Evolutionary conservation across 1,140 invertebrate genomes (phyloP), one percentile per base, ranked within the genome.

Genomic region (Bombus polaris): DNA sequence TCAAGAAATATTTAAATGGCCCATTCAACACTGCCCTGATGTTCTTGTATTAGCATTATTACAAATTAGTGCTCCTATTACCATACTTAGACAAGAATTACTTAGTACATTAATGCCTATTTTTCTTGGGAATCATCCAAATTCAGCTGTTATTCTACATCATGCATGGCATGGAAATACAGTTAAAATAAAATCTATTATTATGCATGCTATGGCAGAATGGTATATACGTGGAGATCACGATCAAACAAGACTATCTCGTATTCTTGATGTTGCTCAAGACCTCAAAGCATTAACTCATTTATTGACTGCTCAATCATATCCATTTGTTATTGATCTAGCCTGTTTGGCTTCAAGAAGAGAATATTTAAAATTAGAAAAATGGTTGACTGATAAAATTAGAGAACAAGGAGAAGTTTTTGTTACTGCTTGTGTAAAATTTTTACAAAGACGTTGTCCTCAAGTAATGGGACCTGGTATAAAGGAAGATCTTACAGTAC

Each of bases 321-420:
- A 99, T 95, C 97, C 98, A 32, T 99, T 99, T 96, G 98, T 99
- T 8, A 99, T 99, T 90, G 99, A 99, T 95, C 95, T 99, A 76
- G 99, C 99, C 0, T 99, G 99, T 95, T 95, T 99, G 68, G 99
- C 99, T 0, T 99, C 99, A 0, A 95, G 99, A 83, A 95, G 99
- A 79, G 99, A 99, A 94, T 99, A 99, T 95, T 95, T 99, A 0
- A 99, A 99, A 94, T 95, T 99, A 13, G 99, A 99, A 93, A 99
- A 99, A 94, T 99, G 99, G 99, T 95, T 99, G 1, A 97, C 97
- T 3, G 99, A 99, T 93, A 99, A 99, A 95, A 99, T 99, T 71
- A 96, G 98, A 88, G 99, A 99, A 93, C 98, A 99, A 94, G 98
- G 98, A 32, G 98, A 99, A 93, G 95, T 96, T 32, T 99, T 99